A percentile compares a stretch with the other conserved stretches of the same genome.
These are phyloP conservation scores for Coranthus polyacanthus DNA, from an alignment of 2,797 vertebrate genomes.

Conservation along the genomic window DNA sequence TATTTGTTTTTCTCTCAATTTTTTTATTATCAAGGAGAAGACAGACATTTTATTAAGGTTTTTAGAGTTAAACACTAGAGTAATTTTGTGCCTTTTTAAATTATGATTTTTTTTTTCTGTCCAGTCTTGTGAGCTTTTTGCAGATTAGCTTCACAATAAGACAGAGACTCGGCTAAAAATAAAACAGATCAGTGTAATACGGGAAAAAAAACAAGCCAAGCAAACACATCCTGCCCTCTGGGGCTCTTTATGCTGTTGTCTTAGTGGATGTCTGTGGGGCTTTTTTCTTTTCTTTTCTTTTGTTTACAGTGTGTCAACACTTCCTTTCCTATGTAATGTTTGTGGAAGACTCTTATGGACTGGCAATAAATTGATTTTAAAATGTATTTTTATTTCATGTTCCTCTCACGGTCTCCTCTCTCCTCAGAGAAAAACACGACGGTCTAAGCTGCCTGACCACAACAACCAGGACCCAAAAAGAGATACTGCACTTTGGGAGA, in stretches of 20 bases:
- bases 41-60: slow-evolving; percentile 42
- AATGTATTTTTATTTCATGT: slow-evolving; percentile 1
- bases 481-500: slow-evolving; percentile 86
- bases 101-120: slow-evolving; percentile 22
- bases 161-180: slow-evolving; percentile 69
- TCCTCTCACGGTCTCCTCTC: neutral
- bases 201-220: slow-evolving; percentile 15
- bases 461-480: slow-evolving; percentile 88
- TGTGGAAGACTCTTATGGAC: slow-evolving; percentile 23
- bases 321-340: slow-evolving; percentile 17
- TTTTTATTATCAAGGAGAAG: slow-evolving; percentile 22
- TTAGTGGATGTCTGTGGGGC: slow-evolving; percentile 37
- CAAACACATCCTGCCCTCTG: slow-evolving; percentile 61
- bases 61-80: slow-evolving; percentile 43
- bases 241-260: slow-evolving; percentile 48
- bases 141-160: slow-evolving; percentile 65
- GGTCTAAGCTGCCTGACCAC: slow-evolving; percentile 90
- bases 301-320: slow-evolving; percentile 41
- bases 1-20: slow-evolving; percentile 8
- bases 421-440: slow-evolving; percentile 88
- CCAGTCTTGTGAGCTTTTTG: slow-evolving; percentile 50
- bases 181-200: slow-evolving; percentile 50
- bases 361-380: slow-evolving; percentile 28
- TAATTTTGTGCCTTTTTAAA: slow-evolving; percentile 36
- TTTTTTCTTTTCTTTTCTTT: no score